Conservation (phyloP, 2,797 vertebrate species). For the Premnoplex brunnescens region DNA sequence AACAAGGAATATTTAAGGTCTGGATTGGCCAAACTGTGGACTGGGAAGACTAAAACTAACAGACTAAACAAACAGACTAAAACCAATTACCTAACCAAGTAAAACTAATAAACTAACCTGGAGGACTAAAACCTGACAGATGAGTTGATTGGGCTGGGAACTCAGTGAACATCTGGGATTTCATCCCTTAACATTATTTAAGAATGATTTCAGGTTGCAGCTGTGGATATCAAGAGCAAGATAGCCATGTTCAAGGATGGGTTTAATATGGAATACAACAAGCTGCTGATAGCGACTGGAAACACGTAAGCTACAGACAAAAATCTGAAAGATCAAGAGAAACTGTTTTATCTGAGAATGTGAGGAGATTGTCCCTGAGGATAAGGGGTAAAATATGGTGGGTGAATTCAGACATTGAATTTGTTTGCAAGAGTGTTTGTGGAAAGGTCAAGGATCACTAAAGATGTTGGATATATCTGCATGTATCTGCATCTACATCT, state of each 20-base stretch:
- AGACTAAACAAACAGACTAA: background rate
- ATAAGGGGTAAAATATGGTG: background rate
- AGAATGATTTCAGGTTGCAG: constrained; percentile 82
- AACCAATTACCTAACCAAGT: background rate
- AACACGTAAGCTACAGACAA: constrained; percentile 80
- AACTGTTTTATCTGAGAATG: background rate
- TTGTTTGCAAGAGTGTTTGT: background rate
- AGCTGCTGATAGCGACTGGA: constrained; percentile 93
- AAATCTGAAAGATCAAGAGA: background rate
- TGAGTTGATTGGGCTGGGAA: background rate
- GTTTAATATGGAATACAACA: constrained; percentile 95
- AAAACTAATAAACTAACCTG: background rate
- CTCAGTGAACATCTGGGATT: background rate
- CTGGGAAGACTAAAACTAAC: background rate
- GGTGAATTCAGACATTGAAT: background rate
- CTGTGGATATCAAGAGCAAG: constrained; percentile 89
- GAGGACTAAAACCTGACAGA: background rate
- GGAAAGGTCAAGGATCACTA: background rate
- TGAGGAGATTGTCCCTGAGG: background rate
- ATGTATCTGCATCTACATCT: background rate
- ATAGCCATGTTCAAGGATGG: constrained; percentile 91
- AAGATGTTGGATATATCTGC: background rate
- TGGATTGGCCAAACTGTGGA: background rate
- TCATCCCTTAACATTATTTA: constrained; percentile 6
- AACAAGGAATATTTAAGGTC: background rate